phyloP scores from a whole-genome alignment of 2,797 vertebrate species.

The Pangasius sanitwongsei region DNA sequence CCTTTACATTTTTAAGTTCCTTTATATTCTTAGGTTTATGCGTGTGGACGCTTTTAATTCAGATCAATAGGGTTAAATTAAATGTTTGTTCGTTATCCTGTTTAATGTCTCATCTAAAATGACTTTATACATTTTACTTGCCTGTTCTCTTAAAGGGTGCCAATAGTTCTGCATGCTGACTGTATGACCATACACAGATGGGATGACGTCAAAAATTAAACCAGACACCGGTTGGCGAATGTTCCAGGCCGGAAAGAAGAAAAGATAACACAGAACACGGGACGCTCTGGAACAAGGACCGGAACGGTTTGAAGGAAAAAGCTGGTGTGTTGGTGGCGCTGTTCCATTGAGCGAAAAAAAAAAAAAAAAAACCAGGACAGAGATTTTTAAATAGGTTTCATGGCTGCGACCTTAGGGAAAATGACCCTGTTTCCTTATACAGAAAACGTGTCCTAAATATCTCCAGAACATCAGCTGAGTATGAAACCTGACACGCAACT shows the following conservation, averaged over 20 bases:
- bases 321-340: constrained; percentile 29
- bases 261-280: not conserved
- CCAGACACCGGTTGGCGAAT: not conserved
- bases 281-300: too few species aligned
- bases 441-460: constrained; percentile 60
- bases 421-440: constrained; percentile 61
- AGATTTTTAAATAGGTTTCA: constrained; percentile 59
- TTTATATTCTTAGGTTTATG: not conserved
- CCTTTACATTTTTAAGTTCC: not conserved
- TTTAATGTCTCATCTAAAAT: not conserved
- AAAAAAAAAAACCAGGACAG: constrained; percentile 54
- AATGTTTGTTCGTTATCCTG: not conserved
- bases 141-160: not conserved
- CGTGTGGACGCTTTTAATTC: not conserved
- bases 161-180: not conserved
- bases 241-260: not conserved
- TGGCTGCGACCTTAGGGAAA: constrained; percentile 57
- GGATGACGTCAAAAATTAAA: not conserved
- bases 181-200: not conserved
- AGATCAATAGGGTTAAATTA: not conserved
- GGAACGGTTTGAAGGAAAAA: not conserved
- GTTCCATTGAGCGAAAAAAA: constrained; percentile 18
- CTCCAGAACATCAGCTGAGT: constrained; percentile 37
- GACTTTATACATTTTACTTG: not conserved
- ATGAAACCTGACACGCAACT: constrained; percentile 42